Evolutionary conservation across 2,888 invertebrate genomes (phyloP).

Genomic region (Orthosia incerta): DNA sequence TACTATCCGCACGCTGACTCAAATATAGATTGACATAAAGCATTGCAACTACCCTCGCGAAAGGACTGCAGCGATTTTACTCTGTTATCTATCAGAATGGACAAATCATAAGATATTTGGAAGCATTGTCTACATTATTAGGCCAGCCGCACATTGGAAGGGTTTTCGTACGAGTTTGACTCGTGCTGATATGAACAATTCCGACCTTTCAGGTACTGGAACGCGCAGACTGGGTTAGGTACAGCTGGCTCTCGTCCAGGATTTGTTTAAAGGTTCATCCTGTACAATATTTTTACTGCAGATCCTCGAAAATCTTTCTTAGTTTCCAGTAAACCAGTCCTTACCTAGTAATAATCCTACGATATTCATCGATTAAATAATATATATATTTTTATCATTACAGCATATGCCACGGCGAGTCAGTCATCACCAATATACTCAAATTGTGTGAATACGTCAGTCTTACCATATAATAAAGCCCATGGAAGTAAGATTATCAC

Average conservation of each 20-base stretch:
- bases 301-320: not conserved
- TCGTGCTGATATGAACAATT: no score
- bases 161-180: no score
- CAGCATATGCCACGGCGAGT: slow-evolving; percentile 84
- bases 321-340: not conserved
- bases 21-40: no score
- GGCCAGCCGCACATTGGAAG: no score
- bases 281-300: not conserved
- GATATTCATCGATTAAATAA: not conserved
- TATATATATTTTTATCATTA: slow-evolving; percentile 57
- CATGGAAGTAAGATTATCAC: slow-evolving; percentile 90
- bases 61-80: not conserved
- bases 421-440: slow-evolving; percentile 89
- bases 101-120: not conserved
- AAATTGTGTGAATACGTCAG: slow-evolving; percentile 88
- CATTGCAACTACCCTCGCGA: no score
- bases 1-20: no score
- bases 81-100: not conserved
- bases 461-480: slow-evolving; percentile 90
- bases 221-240: no score
- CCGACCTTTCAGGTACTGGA: no score
- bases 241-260: not conserved
- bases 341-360: not conserved
- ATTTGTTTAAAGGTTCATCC: not conserved
- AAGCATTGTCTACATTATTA: not conserved